Percentiles rank a stretch among this genome's conserved stretches.
Conservation (phyloP, 2,113 vertebrate species). For the Turnix velox region DNA sequence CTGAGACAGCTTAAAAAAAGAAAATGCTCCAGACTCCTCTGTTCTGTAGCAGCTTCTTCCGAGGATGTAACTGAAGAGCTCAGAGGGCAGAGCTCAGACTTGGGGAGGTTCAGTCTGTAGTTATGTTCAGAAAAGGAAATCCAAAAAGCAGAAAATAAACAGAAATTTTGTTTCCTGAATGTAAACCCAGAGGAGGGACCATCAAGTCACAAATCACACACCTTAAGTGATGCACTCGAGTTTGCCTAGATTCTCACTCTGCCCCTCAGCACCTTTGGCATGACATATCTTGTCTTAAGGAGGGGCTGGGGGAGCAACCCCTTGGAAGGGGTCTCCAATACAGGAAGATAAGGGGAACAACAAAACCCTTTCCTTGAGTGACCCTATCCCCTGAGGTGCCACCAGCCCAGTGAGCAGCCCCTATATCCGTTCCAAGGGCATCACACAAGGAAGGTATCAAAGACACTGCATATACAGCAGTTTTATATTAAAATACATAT, state of each 20-base stretch:
- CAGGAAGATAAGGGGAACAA: neutral
- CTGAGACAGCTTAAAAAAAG: too few relatives aligned
- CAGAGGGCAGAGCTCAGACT: neutral
- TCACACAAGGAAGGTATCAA: accelerated
- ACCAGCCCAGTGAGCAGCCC: neutral
- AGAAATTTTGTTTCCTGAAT: neutral
- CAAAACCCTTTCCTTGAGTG: neutral
- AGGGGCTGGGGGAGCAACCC: neutral
- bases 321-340: neutral
- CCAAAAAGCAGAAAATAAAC: neutral
- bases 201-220: neutral
- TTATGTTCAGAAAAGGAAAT: neutral
- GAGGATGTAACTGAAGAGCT: neutral
- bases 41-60: neutral
- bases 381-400: neutral
- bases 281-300: accelerated
- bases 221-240: neutral
- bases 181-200: neutral
- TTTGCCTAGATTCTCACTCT: neutral
- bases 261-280: accelerated
- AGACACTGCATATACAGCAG: neutral
- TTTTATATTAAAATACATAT: neutral
- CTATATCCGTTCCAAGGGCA: neutral
- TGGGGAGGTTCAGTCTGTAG: neutral
- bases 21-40: neutral